Percentiles rank a stretch among this genome's conserved stretches.
phyloP scores from a whole-genome alignment of 2,113 vertebrate genomes.

The Falcunculus frontatus region DNA sequence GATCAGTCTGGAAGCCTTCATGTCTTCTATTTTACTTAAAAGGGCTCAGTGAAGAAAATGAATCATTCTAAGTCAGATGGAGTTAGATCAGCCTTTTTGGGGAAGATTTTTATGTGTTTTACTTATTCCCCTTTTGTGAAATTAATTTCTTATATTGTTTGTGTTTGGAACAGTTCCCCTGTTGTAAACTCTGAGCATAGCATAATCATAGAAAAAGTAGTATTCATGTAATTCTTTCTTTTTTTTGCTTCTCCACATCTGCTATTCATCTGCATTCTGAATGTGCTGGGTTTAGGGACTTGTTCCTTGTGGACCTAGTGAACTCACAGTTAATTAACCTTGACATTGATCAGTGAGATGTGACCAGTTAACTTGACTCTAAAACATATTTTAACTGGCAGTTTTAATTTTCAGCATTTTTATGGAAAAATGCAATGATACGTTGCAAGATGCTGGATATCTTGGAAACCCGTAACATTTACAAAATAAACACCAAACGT shows the following conservation, averaged over 20 bases:
- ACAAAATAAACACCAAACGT: neutral
- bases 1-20: neutral
- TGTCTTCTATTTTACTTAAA: neutral
- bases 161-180: neutral
- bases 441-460: neutral
- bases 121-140: neutral
- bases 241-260: neutral
- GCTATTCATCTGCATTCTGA: neutral
- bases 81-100: neutral
- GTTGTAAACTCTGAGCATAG: neutral
- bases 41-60: neutral
- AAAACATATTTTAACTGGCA: constrained; percentile 10
- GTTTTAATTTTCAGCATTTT: neutral
- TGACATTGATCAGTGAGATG: neutral
- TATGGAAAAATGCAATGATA: neutral
- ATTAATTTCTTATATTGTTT: neutral
- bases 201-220: neutral
- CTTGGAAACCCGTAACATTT: neutral
- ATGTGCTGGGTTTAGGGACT: neutral
- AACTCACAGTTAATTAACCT: neutral
- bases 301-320: neutral
- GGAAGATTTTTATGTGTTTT: neutral
- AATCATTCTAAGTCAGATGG: neutral
- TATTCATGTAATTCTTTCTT: neutral
- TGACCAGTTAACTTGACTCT: neutral